phyloP scores from a whole-genome alignment of 1,140 invertebrate genomes.

The Drosophila repletoides region DNA sequence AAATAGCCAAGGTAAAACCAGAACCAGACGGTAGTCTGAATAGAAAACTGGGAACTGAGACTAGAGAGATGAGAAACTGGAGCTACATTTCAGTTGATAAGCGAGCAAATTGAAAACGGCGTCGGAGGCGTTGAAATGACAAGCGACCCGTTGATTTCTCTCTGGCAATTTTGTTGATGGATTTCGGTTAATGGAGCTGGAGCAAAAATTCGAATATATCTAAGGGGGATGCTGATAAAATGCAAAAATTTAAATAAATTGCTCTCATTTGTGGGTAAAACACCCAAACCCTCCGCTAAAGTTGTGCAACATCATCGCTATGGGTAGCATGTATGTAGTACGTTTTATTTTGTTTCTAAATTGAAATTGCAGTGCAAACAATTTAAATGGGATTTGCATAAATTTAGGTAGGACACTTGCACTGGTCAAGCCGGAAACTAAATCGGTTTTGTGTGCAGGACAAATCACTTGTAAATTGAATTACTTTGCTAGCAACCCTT shows the following conservation, averaged over 20 bases:
- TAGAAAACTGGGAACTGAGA: background rate
- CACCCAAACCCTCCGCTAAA: background rate
- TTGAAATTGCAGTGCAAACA: constrained; percentile 81
- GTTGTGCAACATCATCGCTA: constrained; percentile 19
- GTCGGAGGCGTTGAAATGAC: constrained; percentile 75
- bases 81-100: constrained; percentile 62
- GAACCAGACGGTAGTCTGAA: constrained; percentile 41
- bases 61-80: background rate
- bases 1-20: constrained; percentile 57
- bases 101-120: constrained; percentile 77
- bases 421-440: constrained; percentile 68
- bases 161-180: constrained; percentile 76
- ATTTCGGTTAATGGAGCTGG: constrained; percentile 70
- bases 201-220: constrained; percentile 57
- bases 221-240: constrained; percentile 16
- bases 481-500: constrained; percentile 74
- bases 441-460: constrained; percentile 72
- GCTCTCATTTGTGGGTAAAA: constrained; percentile 59
- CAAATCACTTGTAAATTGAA: constrained; percentile 81
- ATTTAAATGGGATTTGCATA: constrained; percentile 81
- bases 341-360: constrained; percentile 79
- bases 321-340: constrained; percentile 22
- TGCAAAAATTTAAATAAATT: constrained; percentile 78
- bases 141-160: constrained; percentile 64
- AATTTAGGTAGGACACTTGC: constrained; percentile 47